Conservation (phyloP, 2,113 vertebrate genomes). For the Prolemur simus region DNA sequence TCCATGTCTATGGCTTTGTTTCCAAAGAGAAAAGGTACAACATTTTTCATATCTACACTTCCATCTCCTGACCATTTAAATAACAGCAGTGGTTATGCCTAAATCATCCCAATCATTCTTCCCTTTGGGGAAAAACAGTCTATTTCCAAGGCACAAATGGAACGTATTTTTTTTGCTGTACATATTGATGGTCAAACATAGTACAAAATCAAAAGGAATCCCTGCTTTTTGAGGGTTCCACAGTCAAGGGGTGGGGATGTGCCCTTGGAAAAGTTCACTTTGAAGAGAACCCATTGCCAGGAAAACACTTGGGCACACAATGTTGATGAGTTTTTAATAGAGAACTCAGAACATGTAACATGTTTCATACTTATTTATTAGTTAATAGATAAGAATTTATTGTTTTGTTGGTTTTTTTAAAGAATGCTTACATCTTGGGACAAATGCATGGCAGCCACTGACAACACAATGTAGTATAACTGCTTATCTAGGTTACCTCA, state of each 20-base stretch:
- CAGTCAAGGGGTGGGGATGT: not conserved
- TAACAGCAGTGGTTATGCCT: not conserved
- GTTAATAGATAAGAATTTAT: slow-evolving; percentile 32
- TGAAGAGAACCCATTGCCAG: not conserved
- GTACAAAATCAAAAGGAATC: slow-evolving; percentile 14
- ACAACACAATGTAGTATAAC: not conserved
- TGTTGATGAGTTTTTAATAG: slow-evolving; percentile 21
- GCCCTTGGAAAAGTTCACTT: not conserved
- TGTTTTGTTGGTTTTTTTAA: not conserved
- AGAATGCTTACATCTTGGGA: slow-evolving; percentile 22
- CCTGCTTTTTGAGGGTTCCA: slow-evolving; percentile 16
- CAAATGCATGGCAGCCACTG: not conserved
- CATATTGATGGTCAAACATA: not conserved
- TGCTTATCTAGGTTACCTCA: slow-evolving; percentile 29
- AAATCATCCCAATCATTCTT: slow-evolving; percentile 25
- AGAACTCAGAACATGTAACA: slow-evolving; percentile 12
- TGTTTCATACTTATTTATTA: slow-evolving; percentile 48
- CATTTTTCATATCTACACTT: not conserved
- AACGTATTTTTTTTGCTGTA: slow-evolving; percentile 35
- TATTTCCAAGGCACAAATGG: slow-evolving; percentile 32
- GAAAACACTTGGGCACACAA: slow-evolving; percentile 31
- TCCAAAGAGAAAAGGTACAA: not conserved
- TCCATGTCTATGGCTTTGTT: not conserved
- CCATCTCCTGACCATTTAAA: not conserved
- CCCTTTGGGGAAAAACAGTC: not conserved